These are phyloP conservation scores for Salvelinus fontinalis DNA, from an alignment of 2,113 vertebrate genomes.

Conservation along the genomic window DNA sequence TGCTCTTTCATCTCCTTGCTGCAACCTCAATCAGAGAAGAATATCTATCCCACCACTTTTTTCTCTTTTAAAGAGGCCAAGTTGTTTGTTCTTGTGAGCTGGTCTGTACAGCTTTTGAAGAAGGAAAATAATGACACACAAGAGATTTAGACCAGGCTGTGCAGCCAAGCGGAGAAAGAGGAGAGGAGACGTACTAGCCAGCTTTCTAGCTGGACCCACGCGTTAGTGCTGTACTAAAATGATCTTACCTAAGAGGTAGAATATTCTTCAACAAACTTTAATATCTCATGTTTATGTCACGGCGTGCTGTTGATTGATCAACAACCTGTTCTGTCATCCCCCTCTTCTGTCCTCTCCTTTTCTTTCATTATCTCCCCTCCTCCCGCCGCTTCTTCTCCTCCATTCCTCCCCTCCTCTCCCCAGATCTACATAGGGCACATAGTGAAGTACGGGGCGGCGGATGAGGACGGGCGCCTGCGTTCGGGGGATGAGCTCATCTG, in stretches of 20 bases:
- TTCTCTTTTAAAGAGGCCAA: conserved; percentile 29
- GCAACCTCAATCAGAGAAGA: conserved; percentile 35
- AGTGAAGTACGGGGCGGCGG: conserved; percentile 94
- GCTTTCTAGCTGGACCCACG: conserved; percentile 1
- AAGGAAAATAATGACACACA: conserved; percentile 38
- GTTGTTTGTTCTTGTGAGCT: conserved; percentile 42
- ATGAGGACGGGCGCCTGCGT: conserved; percentile 92
- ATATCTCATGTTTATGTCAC: too few relatives aligned
- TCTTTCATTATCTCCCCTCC: not conserved
- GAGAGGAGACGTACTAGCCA: conserved; percentile 13
- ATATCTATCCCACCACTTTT: conserved; percentile 16
- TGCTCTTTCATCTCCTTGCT: conserved; percentile 46
- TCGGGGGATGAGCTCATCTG: conserved; percentile 96
- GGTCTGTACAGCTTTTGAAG: conserved; percentile 19
- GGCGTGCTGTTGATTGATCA: too few relatives aligned
- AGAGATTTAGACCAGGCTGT: conserved; percentile 5
- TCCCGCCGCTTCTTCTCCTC: not conserved
- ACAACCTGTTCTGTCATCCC: too few relatives aligned
- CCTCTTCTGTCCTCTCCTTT: not conserved
- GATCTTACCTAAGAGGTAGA: too few relatives aligned
- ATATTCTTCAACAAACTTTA: too few relatives aligned
- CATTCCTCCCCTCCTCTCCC: not conserved
- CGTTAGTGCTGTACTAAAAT: not conserved
- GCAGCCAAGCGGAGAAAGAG: conserved; percentile 2
- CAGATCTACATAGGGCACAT: conserved; percentile 99